phyloP scores from a whole-genome alignment of 1,140 invertebrate genomes.

The Drosophila saltans region DNA sequence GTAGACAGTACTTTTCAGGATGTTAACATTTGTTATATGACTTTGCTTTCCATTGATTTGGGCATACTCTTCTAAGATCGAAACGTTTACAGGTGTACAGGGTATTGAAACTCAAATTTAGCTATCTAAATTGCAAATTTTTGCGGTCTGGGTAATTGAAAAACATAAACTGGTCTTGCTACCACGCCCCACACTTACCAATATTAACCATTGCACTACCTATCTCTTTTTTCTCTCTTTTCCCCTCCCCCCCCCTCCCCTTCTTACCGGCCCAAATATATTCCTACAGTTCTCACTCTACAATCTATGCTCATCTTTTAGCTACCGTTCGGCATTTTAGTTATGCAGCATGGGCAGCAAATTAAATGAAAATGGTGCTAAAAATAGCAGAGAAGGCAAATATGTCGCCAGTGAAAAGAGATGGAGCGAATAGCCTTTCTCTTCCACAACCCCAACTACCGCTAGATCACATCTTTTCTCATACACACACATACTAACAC shows the following conservation, averaged over 20 bases:
- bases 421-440: conserved; percentile 34
- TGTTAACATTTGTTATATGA: too few species aligned
- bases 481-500: not conserved
- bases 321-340: conserved; percentile 68
- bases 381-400: conserved; percentile 65
- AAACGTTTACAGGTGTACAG: not conserved
- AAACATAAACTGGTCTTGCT: conserved; percentile 62
- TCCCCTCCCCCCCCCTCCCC: not conserved
- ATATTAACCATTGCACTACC: too few species aligned
- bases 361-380: conserved; percentile 78
- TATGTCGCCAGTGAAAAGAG: conserved; percentile 52
- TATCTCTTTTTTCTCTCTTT: too few species aligned
- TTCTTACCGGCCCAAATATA: not conserved
- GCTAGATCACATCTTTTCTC: not conserved
- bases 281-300: not conserved
- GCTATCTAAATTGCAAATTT: conserved; percentile 79
- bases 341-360: conserved; percentile 77
- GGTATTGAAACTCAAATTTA: conserved; percentile 46
- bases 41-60: too few species aligned
- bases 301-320: conserved; percentile 10
- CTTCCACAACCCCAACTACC: conserved; percentile 4
- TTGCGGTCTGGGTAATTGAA: conserved; percentile 73
- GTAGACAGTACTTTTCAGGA: too few species aligned
- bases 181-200: not conserved
- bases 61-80: too few species aligned